These are phyloP conservation scores for Aurelia coerulea DNA, from an alignment of 30 jellyfish, hydroid and myxozoan genomes.

Conservation along the genomic window DNA sequence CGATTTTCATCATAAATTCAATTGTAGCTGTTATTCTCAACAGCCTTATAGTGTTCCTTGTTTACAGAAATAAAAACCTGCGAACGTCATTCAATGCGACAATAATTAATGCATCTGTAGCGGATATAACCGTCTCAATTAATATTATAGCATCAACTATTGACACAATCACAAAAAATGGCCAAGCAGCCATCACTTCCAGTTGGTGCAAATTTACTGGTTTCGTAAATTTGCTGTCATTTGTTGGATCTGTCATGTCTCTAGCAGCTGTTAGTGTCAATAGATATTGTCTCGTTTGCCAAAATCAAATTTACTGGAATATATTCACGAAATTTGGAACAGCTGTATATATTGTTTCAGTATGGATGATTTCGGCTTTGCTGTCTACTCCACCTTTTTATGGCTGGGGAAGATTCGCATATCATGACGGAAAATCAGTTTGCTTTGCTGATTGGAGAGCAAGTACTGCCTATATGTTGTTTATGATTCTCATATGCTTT, in stretches of 20 bases:
- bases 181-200: not conserved
- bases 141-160: conserved; percentile 34
- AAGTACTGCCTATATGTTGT: conserved; percentile 59
- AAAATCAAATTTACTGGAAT: conserved; percentile 24
- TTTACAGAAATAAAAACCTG: conserved; percentile 32
- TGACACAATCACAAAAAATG: not conserved
- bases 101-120: conserved; percentile 51
- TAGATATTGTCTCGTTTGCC: conserved; percentile 63
- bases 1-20: conserved; percentile 35
- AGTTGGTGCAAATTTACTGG: conserved; percentile 64
- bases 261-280: conserved; percentile 74
- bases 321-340: conserved; percentile 45
- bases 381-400: conserved; percentile 63
- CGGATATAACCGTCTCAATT: conserved; percentile 68
- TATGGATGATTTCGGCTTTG: conserved; percentile 54
- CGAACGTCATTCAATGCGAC: conserved; percentile 67
- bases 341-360: conserved; percentile 12
- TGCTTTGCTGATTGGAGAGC: conserved; percentile 77
- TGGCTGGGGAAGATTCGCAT: conserved; percentile 73
- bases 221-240: conserved; percentile 58
- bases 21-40: conserved; percentile 34
- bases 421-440: conserved; percentile 44
- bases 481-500: conserved; percentile 72
- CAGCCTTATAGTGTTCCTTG: conserved; percentile 34
- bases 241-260: conserved; percentile 76